Evolutionary conservation across 2,113 vertebrate genomes (phyloP).

Genomic region (Athene cunicularia): DNA sequence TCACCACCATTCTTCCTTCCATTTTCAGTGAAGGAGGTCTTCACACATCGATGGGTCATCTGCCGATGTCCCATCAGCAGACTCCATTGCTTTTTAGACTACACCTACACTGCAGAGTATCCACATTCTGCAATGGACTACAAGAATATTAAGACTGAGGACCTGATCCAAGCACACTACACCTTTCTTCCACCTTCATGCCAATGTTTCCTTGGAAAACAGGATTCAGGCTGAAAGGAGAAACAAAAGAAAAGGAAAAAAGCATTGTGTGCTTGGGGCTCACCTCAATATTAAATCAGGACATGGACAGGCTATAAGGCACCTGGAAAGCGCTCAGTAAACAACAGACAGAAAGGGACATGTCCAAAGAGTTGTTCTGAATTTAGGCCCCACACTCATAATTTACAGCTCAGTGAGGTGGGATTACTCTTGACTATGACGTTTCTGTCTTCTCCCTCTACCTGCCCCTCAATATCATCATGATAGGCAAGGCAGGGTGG

Average conservation of each 20-base stretch:
- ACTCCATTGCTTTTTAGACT: background rate
- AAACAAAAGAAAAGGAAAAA: background rate
- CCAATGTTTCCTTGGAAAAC: background rate
- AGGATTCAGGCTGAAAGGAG: background rate
- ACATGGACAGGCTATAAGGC: background rate
- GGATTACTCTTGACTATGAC: background rate
- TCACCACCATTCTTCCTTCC: background rate
- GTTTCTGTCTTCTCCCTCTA: background rate
- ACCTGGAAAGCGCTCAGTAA: background rate
- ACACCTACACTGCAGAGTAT: background rate
- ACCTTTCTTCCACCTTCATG: background rate
- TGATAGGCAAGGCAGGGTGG: background rate
- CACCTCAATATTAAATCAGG: background rate
- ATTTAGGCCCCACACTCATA: background rate
- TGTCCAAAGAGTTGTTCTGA: background rate
- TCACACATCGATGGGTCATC: background rate
- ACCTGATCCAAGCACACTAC: background rate
- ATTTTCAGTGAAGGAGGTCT: background rate
- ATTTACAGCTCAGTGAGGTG: background rate
- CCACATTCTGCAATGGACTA: background rate
- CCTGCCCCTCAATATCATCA: fast-evolving
- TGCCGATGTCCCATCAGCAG: background rate
- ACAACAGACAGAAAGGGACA: background rate
- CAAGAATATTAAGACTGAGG: background rate
- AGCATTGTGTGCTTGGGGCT: background rate